Percentiles rank a stretch among this genome's conserved stretches.
These are phyloP conservation scores for Nymphalis polychloros DNA, from an alignment of 2,888 invertebrate genomes.

Conservation along the genomic window DNA sequence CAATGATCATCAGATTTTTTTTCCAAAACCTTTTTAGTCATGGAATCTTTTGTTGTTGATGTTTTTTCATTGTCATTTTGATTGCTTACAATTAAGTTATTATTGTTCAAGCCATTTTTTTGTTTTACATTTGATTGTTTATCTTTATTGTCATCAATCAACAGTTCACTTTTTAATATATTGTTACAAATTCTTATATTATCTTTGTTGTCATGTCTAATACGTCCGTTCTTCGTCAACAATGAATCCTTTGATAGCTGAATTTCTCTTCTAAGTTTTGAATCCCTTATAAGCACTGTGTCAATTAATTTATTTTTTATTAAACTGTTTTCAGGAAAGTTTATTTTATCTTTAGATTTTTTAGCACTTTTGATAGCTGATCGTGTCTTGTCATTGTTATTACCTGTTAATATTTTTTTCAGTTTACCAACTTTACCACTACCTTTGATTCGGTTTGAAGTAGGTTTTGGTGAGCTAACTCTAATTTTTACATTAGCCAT, in stretches of 20 bases:
- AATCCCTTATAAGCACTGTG: conserved; percentile 34
- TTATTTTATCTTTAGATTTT: conserved; percentile 49
- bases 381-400: conserved; percentile 45
- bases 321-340: conserved; percentile 37
- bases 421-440: conserved; percentile 50
- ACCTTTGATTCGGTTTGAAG: conserved; percentile 49
- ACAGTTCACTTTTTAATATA: conserved; percentile 66
- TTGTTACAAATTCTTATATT: conserved; percentile 58
- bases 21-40: background rate
- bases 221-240: conserved; percentile 53
- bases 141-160: conserved; percentile 51
- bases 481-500: conserved; percentile 75
- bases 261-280: conserved; percentile 32
- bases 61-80: conserved; percentile 40
- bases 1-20: conserved; percentile 14
- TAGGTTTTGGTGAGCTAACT: conserved; percentile 61
- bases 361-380: conserved; percentile 43
- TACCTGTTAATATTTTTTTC: conserved; percentile 57
- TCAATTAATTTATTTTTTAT: conserved; percentile 27
- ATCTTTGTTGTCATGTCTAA: conserved; percentile 44
- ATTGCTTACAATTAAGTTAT: conserved; percentile 61
- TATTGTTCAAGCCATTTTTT: conserved; percentile 66
- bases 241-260: conserved; percentile 32
- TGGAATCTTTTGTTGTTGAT: conserved; percentile 4
- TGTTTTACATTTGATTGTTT: conserved; percentile 29